phyloP scores from a whole-genome alignment of 2,113 vertebrate genomes.

The Lagopus muta region DNA sequence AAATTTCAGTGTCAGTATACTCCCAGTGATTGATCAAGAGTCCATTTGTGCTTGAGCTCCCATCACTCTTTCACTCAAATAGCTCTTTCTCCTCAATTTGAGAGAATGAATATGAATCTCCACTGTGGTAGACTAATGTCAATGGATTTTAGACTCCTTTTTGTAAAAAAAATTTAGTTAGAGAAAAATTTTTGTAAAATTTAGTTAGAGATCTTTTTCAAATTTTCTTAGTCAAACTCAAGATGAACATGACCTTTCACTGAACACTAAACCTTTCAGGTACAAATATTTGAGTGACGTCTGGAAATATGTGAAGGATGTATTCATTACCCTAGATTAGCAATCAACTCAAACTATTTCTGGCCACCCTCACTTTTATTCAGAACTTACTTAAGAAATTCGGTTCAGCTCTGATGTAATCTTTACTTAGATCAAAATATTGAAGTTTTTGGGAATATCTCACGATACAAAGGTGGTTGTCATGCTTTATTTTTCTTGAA shows the following conservation, averaged over 20 bases:
- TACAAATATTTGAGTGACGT: background rate
- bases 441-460: background rate
- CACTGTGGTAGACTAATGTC: background rate
- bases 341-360: slow-evolving; percentile 5
- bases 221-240: background rate
- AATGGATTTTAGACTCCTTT: background rate
- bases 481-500: slow-evolving; percentile 10
- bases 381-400: slow-evolving; percentile 11
- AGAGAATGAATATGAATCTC: background rate
- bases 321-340: background rate
- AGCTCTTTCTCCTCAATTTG: background rate
- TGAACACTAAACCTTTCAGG: slow-evolving; percentile 8
- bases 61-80: background rate
- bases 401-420: background rate
- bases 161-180: background rate
- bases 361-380: background rate
- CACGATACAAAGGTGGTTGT: background rate
- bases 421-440: background rate
- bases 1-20: background rate
- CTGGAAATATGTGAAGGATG: background rate
- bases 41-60: accelerated
- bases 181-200: background rate
- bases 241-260: background rate
- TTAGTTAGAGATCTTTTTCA: background rate
- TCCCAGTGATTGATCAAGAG: background rate